These are phyloP conservation scores for Mormyrus iriodes DNA, from an alignment of 2,113 vertebrate genomes.

Conservation along the genomic window DNA sequence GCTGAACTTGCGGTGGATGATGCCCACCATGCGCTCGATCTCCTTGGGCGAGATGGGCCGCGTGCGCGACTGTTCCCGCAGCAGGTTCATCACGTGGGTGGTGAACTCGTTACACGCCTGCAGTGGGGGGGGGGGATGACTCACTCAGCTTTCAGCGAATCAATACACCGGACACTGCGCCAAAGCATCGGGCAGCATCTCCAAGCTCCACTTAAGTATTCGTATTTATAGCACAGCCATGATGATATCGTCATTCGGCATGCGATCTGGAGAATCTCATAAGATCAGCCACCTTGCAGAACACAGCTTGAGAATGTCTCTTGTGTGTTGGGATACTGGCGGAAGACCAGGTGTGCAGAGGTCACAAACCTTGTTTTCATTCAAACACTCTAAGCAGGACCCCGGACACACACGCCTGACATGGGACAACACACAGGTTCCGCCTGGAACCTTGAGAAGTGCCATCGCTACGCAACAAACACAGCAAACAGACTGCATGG, in stretches of 20 bases:
- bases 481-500: constrained; percentile 28
- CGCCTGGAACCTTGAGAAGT: background rate
- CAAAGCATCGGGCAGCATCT: background rate
- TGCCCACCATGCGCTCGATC: constrained; percentile 96
- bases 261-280: constrained; percentile 2
- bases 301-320: background rate
- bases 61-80: constrained; percentile 92
- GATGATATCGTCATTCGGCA: background rate
- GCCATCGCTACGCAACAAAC: constrained; percentile 7
- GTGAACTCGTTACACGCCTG: constrained; percentile 98
- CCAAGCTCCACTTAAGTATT: background rate
- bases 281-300: background rate
- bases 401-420: background rate
- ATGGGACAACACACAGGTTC: background rate
- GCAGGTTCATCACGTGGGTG: constrained; percentile 97
- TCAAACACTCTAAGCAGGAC: background rate
- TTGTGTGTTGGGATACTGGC: background rate
- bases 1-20: constrained; percentile 99
- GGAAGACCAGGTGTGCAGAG: background rate
- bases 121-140: constrained; percentile 8
- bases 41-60: constrained; percentile 95
- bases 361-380: background rate
- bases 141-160: background rate
- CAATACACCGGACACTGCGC: background rate
- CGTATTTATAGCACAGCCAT: background rate